These are phyloP conservation scores for Recurvirostra avosetta DNA, from an alignment of 2,113 vertebrate genomes.

Conservation along the genomic window DNA sequence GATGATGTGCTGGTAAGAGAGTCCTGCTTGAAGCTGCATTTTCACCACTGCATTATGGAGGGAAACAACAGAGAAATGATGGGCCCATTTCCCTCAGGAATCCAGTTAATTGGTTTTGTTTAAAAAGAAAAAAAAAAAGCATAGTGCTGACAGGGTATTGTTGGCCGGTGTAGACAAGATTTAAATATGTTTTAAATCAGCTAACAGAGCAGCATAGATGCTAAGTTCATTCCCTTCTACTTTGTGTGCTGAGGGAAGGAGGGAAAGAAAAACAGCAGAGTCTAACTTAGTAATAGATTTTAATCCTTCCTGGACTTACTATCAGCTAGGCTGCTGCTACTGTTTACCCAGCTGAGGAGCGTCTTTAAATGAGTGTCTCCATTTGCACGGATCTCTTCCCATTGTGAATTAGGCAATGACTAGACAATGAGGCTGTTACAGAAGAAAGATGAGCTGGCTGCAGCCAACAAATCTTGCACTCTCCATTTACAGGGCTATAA, in stretches of 20 bases:
- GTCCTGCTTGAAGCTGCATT: background rate
- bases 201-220: background rate
- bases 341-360: slow-evolving; percentile 58
- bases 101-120: slow-evolving; percentile 16
- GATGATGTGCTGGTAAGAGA: background rate
- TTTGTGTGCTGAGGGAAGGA: background rate
- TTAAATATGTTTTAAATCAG: slow-evolving; percentile 19
- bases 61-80: background rate
- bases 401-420: slow-evolving; percentile 65
- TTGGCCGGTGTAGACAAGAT: background rate
- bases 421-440: slow-evolving; percentile 74
- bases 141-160: slow-evolving; percentile 40
- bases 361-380: slow-evolving; percentile 58
- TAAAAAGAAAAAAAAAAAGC: background rate
- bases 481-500: slow-evolving; percentile 74
- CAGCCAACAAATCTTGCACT: slow-evolving; percentile 72
- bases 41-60: background rate
- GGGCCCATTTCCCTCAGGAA: background rate
- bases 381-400: slow-evolving; percentile 56
- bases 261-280: background rate
- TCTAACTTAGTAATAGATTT: background rate
- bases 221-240: background rate
- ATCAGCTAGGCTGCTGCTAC: slow-evolving; percentile 30
- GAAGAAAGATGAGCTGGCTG: slow-evolving; percentile 68
- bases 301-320: background rate